A percentile compares a stretch with the other conserved stretches of the same genome.
phyloP scores from a whole-genome alignment of 2,888 invertebrate species.

The Morpho deidamia region DNA sequence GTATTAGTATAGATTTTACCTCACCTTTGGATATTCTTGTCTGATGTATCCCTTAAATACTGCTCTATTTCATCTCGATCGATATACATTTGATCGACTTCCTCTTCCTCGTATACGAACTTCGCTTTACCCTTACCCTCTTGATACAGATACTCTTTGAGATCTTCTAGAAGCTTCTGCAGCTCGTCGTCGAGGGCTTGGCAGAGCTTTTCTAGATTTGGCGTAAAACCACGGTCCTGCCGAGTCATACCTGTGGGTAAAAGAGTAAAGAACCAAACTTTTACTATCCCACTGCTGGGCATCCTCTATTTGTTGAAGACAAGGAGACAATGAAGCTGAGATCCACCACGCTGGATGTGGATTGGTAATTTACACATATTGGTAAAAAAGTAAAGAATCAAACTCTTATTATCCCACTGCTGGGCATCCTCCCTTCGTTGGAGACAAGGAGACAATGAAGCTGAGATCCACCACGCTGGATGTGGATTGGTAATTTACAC shows the following conservation, averaged over 20 bases:
- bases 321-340: too few relatives aligned
- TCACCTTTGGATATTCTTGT: constrained; percentile 67
- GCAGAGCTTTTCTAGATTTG: constrained; percentile 84
- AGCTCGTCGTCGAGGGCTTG: constrained; percentile 80
- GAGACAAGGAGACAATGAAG: too few relatives aligned
- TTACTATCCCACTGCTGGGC: not conserved
- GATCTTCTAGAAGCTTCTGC: constrained; percentile 81
- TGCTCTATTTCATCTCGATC: constrained; percentile 72
- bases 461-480: too few relatives aligned
- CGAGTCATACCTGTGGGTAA: constrained; percentile 78
- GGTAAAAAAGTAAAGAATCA: too few relatives aligned
- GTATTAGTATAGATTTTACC: too few relatives aligned
- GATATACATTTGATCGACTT: constrained; percentile 51
- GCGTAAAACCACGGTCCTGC: constrained; percentile 89
- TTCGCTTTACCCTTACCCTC: constrained; percentile 46
- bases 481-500: too few relatives aligned
- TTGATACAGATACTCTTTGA: constrained; percentile 82
- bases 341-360: too few relatives aligned
- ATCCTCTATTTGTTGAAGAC: too few relatives aligned
- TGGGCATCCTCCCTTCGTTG: too few relatives aligned
- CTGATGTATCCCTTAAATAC: constrained; percentile 72
- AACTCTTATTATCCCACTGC: too few relatives aligned
- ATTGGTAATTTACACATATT: too few relatives aligned
- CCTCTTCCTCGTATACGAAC: constrained; percentile 53
- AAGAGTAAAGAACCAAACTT: not conserved